phyloP scores from a whole-genome alignment of 2,888 invertebrate genomes.

The Pristionchus exspectatus region DNA sequence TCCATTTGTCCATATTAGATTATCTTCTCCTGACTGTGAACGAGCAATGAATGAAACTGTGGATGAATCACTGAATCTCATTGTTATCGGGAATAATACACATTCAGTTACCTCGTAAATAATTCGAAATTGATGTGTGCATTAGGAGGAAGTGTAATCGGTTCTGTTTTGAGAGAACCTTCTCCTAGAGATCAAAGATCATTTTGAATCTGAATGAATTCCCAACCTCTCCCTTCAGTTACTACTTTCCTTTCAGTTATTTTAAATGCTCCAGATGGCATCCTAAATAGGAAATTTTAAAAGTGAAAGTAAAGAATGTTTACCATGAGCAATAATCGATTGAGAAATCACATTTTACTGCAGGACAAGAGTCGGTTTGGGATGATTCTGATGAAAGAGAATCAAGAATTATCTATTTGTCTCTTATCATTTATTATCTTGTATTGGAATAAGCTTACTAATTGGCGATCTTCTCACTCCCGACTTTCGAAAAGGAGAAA shows the following conservation, averaged over 20 bases:
- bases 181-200: constrained; percentile 48
- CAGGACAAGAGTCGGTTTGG: background rate
- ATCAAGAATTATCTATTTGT: background rate
- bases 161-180: background rate
- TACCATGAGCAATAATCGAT: constrained; percentile 45
- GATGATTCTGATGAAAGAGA: background rate
- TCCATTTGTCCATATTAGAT: constrained; percentile 48
- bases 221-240: constrained; percentile 34
- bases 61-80: constrained; percentile 4
- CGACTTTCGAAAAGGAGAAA: background rate
- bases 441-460: background rate
- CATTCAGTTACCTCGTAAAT: constrained; percentile 20
- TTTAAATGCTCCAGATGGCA: constrained; percentile 28
- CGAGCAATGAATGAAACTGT: constrained; percentile 29
- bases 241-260: constrained; percentile 26
- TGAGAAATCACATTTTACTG: constrained; percentile 33
- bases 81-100: background rate
- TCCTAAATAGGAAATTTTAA: background rate
- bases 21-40: constrained; percentile 12
- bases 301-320: too few relatives aligned
- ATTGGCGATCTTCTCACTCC: background rate
- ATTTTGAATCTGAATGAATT: background rate
- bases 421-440: background rate
- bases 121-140: constrained; percentile 36
- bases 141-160: constrained; percentile 20